These are phyloP conservation scores for Dryocosmus kuriphilus DNA, from an alignment of 2,888 invertebrate species.

Conservation along the genomic window DNA sequence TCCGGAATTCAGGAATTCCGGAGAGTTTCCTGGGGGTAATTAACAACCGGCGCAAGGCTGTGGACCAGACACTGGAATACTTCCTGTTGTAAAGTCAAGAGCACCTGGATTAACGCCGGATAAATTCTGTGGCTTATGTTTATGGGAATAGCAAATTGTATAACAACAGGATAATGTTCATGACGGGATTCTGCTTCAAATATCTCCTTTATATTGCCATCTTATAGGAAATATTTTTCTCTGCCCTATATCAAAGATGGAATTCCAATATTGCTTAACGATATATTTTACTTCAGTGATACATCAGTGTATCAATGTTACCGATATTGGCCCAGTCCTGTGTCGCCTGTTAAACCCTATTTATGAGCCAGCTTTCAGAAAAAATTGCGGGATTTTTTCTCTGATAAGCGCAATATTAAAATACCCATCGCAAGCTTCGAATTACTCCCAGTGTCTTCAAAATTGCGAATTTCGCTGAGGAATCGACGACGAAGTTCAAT, in stretches of 20 bases:
- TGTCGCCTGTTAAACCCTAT: conserved; percentile 20
- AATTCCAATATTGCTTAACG: conserved; percentile 32
- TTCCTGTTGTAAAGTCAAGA: background rate
- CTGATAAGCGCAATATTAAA: conserved; percentile 31
- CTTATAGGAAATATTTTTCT: conserved; percentile 21
- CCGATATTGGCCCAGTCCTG: conserved; percentile 14
- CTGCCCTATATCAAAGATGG: conserved; percentile 14
- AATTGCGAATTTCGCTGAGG: conserved; percentile 8
- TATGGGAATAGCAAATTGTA: background rate
- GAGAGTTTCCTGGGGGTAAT: conserved; percentile 3
- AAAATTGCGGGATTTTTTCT: conserved; percentile 6
- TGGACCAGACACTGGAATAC: background rate
- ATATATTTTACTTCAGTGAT: conserved; percentile 32
- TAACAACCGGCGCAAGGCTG: conserved; percentile 10
- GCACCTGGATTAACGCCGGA: background rate
- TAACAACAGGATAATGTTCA: background rate
- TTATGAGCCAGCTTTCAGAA: conserved; percentile 19
- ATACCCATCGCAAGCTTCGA: conserved; percentile 12
- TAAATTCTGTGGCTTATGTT: background rate
- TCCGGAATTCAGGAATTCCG: background rate
- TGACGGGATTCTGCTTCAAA: background rate
- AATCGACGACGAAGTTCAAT: conserved; percentile 43
- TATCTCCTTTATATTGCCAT: background rate
- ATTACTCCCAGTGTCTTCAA: conserved; percentile 14
- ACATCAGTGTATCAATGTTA: conserved; percentile 27